phyloP scores from a whole-genome alignment of 2,797 vertebrate genomes.

The Anguilla marmorata region DNA sequence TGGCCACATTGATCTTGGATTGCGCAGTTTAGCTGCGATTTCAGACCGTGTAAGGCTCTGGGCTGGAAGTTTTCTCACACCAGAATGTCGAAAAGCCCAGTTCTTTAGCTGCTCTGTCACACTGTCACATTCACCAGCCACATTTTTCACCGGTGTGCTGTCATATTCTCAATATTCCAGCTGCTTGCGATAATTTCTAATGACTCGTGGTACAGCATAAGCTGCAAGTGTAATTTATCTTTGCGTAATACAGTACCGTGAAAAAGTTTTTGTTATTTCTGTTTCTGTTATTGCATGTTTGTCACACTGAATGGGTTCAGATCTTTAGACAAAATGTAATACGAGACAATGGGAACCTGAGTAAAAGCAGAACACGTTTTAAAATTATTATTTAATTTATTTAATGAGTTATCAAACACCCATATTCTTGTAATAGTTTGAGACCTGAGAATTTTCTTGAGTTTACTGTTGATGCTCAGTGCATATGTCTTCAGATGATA shows the following conservation, averaged over 20 bases:
- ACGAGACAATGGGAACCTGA: too few species aligned
- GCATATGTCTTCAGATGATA: background rate
- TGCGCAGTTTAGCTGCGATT: background rate
- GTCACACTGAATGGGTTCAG: too few species aligned
- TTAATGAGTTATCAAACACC: too few species aligned
- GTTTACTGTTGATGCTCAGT: background rate
- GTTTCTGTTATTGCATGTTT: too few species aligned
- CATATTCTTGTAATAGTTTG: background rate
- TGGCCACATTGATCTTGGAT: background rate
- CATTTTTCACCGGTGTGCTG: background rate
- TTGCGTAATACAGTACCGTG: too few species aligned
- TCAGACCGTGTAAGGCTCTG: background rate
- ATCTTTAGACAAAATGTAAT: too few species aligned
- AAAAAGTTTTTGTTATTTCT: too few species aligned
- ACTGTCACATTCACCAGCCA: background rate
- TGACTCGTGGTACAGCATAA: background rate
- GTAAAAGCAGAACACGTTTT: too few species aligned
- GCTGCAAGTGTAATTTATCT: background rate
- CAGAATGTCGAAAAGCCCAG: background rate
- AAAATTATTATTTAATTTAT: too few species aligned
- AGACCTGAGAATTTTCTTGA: background rate
- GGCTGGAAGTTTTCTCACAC: background rate
- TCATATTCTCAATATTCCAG: background rate
- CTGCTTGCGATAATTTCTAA: background rate
- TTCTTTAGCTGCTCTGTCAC: background rate